Evolutionary conservation across 2,113 vertebrate species (phyloP).

Genomic region (Rattus norvegicus): GRCr8 NC_086022.1:159147501-159148000

Average conservation of each 20-base stretch:
- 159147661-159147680: not conserved
- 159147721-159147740: not conserved
- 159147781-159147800: no score
- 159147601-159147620: not conserved
- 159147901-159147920: accelerated
- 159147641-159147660: not conserved
- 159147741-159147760: not conserved
- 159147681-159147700: not conserved
- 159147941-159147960: not conserved
- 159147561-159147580: not conserved
- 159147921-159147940: no score
- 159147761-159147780: not conserved
- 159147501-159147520: not conserved
- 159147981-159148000: not conserved
- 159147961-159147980: not conserved
- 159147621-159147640: not conserved
- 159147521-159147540: not conserved
- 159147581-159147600: not conserved
- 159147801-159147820: not conserved
- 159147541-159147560: not conserved
- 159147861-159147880: not conserved
- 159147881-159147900: not conserved
- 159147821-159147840: not conserved
- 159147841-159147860: not conserved
- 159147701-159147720: not conserved